A percentile compares a stretch with the other conserved stretches of the same genome.
Conservation (phyloP, 2,113 vertebrate species). For the Odontophorus gujanensis region DNA sequence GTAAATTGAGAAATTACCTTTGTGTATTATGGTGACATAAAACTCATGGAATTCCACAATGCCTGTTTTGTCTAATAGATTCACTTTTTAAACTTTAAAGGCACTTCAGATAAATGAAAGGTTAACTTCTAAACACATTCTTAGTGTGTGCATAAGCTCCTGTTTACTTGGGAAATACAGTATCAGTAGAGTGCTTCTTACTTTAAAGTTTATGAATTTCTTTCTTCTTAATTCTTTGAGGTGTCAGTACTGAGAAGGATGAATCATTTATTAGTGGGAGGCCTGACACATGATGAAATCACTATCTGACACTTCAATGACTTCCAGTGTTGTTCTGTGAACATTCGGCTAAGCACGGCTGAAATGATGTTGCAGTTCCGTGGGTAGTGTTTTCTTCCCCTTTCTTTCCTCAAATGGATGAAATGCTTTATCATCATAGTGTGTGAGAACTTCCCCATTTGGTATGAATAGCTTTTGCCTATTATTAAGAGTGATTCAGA, state of each 20-base stretch:
- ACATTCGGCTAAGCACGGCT: slow-evolving; percentile 44
- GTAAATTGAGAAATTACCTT: not conserved
- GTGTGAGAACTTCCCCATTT: slow-evolving; percentile 60
- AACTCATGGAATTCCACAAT: not conserved
- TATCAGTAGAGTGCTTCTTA: slow-evolving; percentile 39
- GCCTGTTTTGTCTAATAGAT: not conserved
- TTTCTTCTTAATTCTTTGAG: slow-evolving; percentile 41
- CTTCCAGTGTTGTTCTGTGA: slow-evolving; percentile 47
- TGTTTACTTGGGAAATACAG: slow-evolving; percentile 46
- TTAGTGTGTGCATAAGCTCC: not conserved
- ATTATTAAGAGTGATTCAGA: slow-evolving; percentile 76
- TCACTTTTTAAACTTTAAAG: not conserved
- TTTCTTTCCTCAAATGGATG: not conserved
- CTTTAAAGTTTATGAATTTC: slow-evolving; percentile 65
- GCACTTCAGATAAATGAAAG: not conserved
- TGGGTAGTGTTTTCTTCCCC: not conserved
- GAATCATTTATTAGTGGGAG: slow-evolving; percentile 74
- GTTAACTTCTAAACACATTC: slow-evolving; percentile 2
- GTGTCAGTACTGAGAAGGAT: slow-evolving; percentile 42
- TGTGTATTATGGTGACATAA: not conserved
- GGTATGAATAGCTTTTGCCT: slow-evolving; percentile 73
- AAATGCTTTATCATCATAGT: slow-evolving; percentile 69
- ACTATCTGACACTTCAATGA: slow-evolving; percentile 57
- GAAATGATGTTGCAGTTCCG: slow-evolving; percentile 56
- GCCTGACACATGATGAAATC: slow-evolving; percentile 61